Conservation (phyloP, 2,888 invertebrate genomes). For the Agriopis aurantiaria region DNA sequence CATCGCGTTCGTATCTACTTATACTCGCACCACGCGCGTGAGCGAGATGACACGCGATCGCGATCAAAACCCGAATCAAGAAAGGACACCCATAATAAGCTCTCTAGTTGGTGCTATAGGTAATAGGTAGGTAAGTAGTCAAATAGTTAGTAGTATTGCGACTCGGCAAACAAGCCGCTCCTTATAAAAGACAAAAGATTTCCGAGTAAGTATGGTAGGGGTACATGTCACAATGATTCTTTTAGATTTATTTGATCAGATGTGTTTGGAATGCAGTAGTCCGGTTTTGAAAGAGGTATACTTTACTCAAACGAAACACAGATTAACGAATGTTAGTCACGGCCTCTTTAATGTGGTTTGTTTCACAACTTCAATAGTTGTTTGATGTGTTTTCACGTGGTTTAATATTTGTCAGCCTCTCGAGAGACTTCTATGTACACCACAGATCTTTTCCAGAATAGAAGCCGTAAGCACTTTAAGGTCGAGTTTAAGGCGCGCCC, state of each 20-base stretch:
- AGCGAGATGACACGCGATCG: too few species aligned
- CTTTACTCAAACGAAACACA: conserved; percentile 56
- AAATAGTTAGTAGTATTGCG: conserved; percentile 2
- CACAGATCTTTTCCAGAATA: too few species aligned
- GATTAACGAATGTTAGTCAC: conserved; percentile 53
- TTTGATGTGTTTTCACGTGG: conserved; percentile 22
- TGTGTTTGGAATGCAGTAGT: conserved; percentile 69
- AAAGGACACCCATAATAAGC: too few species aligned
- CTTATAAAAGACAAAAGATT: conserved; percentile 54
- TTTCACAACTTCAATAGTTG: conserved; percentile 42
- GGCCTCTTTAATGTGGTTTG: conserved; percentile 47
- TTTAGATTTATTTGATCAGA: conserved; percentile 82
- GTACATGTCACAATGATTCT: conserved; percentile 50
- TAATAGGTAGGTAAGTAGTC: not conserved
- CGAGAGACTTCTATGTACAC: not conserved
- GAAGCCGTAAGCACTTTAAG: too few species aligned
- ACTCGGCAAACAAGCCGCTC: conserved; percentile 29
- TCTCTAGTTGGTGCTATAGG: not conserved
- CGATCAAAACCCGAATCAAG: too few species aligned
- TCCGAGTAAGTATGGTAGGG: conserved; percentile 38
- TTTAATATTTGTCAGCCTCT: conserved; percentile 4
- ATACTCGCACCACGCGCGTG: too few species aligned
- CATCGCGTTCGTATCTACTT: too few species aligned
- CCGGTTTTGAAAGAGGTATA: conserved; percentile 53
- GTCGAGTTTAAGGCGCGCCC: too few species aligned